A percentile compares a stretch with the other conserved stretches of the same genome.
Conservation (phyloP, 2,113 vertebrate species). For the Myrmophylax atrothorax region DNA sequence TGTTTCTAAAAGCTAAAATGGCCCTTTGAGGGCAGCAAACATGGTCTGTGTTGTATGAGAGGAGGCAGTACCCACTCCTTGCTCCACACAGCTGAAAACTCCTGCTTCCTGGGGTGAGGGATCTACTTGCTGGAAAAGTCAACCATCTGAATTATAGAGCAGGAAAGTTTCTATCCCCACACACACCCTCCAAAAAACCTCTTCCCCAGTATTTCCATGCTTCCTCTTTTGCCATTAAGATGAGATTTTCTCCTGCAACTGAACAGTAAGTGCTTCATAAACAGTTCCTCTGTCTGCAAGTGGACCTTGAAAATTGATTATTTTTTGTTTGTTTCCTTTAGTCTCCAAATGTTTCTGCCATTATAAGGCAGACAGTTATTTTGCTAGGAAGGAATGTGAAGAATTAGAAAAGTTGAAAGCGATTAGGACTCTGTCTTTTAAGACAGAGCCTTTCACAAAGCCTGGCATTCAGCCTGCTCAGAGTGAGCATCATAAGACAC, state of each 20-base stretch:
- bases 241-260: constrained; percentile 73
- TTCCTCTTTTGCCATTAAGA: constrained; percentile 60
- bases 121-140: not conserved
- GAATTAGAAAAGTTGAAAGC: constrained; percentile 48
- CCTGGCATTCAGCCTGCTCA: constrained; percentile 18
- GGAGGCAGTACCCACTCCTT: not conserved
- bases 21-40: not conserved
- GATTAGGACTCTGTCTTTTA: constrained; percentile 38
- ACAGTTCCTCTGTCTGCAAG: constrained; percentile 74
- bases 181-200: not conserved
- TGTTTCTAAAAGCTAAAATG: not conserved
- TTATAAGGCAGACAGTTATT: constrained; percentile 57
- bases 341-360: constrained; percentile 63
- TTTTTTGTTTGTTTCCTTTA: constrained; percentile 80
- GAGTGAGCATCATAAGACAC: constrained; percentile 14
- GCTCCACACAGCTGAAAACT: not conserved
- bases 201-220: constrained; percentile 39
- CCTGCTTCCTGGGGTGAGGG: not conserved
- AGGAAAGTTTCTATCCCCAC: constrained; percentile 50
- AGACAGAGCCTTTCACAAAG: constrained; percentile 12
- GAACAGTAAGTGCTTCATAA: constrained; percentile 77
- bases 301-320: constrained; percentile 82
- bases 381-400: constrained; percentile 54
- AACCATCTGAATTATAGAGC: constrained; percentile 31
- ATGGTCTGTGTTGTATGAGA: not conserved